These are phyloP conservation scores for Cotesia congregata DNA, from an alignment of 2,888 invertebrate species.

Conservation along the genomic window DNA sequence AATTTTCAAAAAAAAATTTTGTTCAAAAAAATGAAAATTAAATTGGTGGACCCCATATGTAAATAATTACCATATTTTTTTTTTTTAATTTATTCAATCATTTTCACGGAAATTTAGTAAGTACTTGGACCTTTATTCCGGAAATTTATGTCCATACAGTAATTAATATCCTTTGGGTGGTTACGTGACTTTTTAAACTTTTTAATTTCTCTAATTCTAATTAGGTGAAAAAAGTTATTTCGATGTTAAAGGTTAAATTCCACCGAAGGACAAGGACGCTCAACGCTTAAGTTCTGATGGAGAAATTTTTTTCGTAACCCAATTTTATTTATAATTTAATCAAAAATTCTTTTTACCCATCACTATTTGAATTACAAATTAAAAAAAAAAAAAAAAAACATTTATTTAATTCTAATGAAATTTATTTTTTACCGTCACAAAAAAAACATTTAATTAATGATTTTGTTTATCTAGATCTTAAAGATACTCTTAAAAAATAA, in stretches of 20 bases:
- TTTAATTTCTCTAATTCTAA: background rate
- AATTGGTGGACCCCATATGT: too few species aligned
- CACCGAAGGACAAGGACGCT: background rate
- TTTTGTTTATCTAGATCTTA: background rate
- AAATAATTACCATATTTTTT: background rate
- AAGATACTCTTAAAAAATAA: background rate
- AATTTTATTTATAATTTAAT: background rate
- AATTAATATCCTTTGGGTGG: background rate
- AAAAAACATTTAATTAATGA: background rate
- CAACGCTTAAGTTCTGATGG: background rate
- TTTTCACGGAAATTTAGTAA: background rate
- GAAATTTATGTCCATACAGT: background rate
- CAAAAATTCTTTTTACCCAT: background rate
- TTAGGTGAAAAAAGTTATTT: background rate
- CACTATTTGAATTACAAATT: background rate
- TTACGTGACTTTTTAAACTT: background rate
- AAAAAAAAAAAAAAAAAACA: background rate
- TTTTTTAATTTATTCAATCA: background rate
- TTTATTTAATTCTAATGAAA: background rate
- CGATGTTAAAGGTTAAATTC: background rate
- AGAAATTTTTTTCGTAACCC: background rate
- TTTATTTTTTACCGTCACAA: background rate
- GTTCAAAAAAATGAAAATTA: too few species aligned
- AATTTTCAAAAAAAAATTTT: too few species aligned
- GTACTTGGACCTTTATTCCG: too few species aligned